Base-by-base conservation (phyloP, 2,888 invertebrate species). In the Plusia festucae region DNA sequence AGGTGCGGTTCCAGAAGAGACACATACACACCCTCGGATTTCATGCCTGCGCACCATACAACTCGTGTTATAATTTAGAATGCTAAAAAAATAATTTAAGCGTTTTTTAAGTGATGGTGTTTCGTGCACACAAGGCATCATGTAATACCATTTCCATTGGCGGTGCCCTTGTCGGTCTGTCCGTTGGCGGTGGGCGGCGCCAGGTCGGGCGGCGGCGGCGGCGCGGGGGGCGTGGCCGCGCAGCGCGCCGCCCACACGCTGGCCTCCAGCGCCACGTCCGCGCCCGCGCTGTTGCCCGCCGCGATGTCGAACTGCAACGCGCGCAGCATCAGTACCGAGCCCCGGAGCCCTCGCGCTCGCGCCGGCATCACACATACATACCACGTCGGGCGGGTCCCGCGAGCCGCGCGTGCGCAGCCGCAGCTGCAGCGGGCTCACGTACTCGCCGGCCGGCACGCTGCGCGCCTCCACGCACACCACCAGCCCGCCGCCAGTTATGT, bases 401-500 rank as follows among this genome's bases (percentile, higher is more conserved):
- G 86, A 68, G 78, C 93, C 93, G 75, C 90, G 87, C 74, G 87
- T 77, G 77, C 87, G 82, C 83, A 92, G 88, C 2, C 88, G 87
- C 86, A 92, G 85, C 76, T 92, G 92, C 85, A 87, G 83, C 77
- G 93, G 92, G 64, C 81, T 76, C 68, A 88, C 86, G 90, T 83
- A 85, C 85, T 88, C 90, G 70, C 93, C 93, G 61, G 90, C 68
- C 66, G 91, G 70, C 76, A 84, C 89, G 65, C 79, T 73, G 66
- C 83, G 80, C 81, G 93, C 93, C 87, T 93, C 93, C 84, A 94
- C 93, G 66, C 84, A 85, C 85, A 94, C 86, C 83, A 94, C 88
- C 81, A 94, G 87, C 76, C 86, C 90, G 80, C 89, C 90, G 68
- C 91, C 91, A 60, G 89, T 87, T 69, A 88, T 82, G 86, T 90